Base-by-base conservation (phyloP, 30 jellyfish, hydroid and myxozoan species). In the Aurelia sp. region DNA sequence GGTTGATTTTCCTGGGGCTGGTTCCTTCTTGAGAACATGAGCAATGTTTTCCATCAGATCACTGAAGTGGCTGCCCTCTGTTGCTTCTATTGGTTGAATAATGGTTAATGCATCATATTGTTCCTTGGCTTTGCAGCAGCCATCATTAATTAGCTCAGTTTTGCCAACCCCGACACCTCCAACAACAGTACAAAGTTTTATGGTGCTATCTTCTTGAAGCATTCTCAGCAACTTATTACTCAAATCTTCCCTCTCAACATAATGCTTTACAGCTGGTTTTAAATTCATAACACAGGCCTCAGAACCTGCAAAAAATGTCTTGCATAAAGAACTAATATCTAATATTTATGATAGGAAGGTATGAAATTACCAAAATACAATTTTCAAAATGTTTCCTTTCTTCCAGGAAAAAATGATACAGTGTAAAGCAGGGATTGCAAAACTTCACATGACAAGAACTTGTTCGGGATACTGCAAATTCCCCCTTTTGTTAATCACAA, bases 151-250 rank as follows among this genome's bases (percentile, higher is more conserved):
- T 0, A 68, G 58, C 13, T 68, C 79, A 18, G 79, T 68, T 31
- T 68, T 68, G 40, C 79, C 79, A 30, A 68, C 50, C 8, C 79
- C 79, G 33, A 68, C 79, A 12, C 12, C 20, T 31, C 79, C 79
- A 21, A 68, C 60, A 7, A 68, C n/a, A 13, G 79, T 33, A 12
- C n/a, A 21, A 68, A 22, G 19, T 68, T 8, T 24, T 38, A 5
- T 21, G 50, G 35, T 0, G n/a, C 27, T 0, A 2, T 68, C 9
- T 68, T 30, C 44, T 0, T 12, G 10, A 8, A 5, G 1, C 8
- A 68, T 0, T 8, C 61, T 38, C 27, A 6, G 0, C 13, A 68
- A 35, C 30, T 24, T 12, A 21, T 55, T 31, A 1, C 19, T 20
- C 7, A 31, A 4, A 4, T 10, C 12, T 12, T 12, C 3, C 20